phyloP scores from a whole-genome alignment of 2,888 invertebrate species.

The Phortica magna region DNA sequence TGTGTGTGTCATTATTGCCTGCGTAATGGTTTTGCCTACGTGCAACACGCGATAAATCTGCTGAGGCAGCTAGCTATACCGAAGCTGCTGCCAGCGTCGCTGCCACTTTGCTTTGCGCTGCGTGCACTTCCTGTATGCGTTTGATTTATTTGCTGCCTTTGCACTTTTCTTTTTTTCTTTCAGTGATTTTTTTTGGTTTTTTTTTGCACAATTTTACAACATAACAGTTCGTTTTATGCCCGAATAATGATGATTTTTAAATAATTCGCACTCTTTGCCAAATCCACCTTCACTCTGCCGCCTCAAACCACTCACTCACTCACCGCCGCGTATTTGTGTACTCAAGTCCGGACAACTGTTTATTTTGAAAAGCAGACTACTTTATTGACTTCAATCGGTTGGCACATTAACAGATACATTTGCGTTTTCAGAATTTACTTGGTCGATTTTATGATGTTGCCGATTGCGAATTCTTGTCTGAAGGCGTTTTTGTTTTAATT shows the following conservation, averaged over 20 bases:
- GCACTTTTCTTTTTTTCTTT: constrained; percentile 5
- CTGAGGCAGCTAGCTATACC: background rate
- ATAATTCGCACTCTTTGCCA: constrained; percentile 3
- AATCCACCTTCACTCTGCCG: background rate
- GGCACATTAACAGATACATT: background rate
- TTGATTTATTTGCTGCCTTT: constrained; percentile 24
- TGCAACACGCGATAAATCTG: constrained; percentile 25
- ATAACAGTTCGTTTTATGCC: background rate
- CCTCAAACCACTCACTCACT: background rate
- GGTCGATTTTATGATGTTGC: background rate
- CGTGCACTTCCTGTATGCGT: constrained; percentile 13
- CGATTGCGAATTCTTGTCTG: constrained; percentile 17
- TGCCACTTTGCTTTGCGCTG: background rate
- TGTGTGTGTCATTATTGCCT: background rate
- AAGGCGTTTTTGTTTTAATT: constrained; percentile 30
- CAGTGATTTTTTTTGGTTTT: background rate
- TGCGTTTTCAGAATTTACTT: background rate
- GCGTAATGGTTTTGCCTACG: constrained; percentile 9
- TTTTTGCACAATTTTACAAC: background rate
- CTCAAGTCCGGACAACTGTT: constrained; percentile 21
- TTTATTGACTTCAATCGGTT: constrained; percentile 25
- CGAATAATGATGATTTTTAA: constrained; percentile 29
- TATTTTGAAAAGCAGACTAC: constrained; percentile 24
- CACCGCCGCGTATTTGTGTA: background rate
- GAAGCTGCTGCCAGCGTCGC: background rate